Evolutionary conservation across 2,888 invertebrate species (phyloP), one percentile per base, ranked within the genome.

Genomic region (Argyresthia albistria): DNA sequence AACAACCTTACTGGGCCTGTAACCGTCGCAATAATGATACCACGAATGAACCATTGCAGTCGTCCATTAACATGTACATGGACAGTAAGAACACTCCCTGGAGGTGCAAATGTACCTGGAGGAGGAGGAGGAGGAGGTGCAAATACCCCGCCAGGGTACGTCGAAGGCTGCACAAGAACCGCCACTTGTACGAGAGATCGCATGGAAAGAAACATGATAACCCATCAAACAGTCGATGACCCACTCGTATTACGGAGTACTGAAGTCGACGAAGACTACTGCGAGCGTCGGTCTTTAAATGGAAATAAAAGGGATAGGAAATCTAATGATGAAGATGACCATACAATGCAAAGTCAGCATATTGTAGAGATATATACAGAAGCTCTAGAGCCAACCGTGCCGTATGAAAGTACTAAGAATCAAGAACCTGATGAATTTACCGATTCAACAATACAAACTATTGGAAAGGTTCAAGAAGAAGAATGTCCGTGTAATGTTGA

Each of bases 1-100:
- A n/a, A n/a, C n/a, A n/a, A n/a, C n/a, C n/a, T n/a, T n/a, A 4
- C 10, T 11, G 9, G 35, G 9, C 4, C 8, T 8, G 9, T n/a
- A 1, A 47, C 11, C 1, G n/a, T 14, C 6, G 25, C 6, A 25
- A 25, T 25, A 35, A 47, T 35, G 42, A 81, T 73, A 60, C 56
- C 64, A 52, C 66, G 74, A 52, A 59, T 70, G 58, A 81, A 75
- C 59, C 63, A 77, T 55, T 87, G 86, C 54, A 82, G 83, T 25
- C 73, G 86, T 45, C 77, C 76, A 61, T 58, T 83, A 52, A 87
- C 86, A 0, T 87, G 86, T 60, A 83, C 86, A 8, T 86, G 86
- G 86, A 81, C 86, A 37, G 70, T 67, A 52, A 62, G 69, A 37
- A 69, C 69, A 39, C 56, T 66, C 36, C 66, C 67, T 53, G 67